A percentile compares a stretch with the other conserved stretches of the same genome.
These are phyloP conservation scores for Pithys albifrons DNA, from an alignment of 2,113 vertebrate genomes.

Conservation along the genomic window DNA sequence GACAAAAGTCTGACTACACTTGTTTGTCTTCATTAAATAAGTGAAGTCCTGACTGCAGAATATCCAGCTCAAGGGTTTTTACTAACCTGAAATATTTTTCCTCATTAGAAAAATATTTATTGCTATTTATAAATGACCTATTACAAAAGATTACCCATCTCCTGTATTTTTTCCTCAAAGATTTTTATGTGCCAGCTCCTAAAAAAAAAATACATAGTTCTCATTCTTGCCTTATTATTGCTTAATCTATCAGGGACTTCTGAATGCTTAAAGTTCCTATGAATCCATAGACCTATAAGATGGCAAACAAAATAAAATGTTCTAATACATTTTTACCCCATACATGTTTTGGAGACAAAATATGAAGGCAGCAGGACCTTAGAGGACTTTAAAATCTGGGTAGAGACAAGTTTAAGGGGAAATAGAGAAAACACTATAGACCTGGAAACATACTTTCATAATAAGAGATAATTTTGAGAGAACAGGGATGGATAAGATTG, in stretches of 20 bases:
- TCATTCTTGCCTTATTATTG: slow-evolving; percentile 41
- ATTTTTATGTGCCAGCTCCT: neutral
- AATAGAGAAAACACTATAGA: neutral
- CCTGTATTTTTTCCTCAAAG: slow-evolving; percentile 30
- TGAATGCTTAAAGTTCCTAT: neutral
- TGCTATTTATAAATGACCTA: slow-evolving; percentile 10
- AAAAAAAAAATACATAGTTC: slow-evolving; percentile 35
- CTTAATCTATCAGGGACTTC: slow-evolving; percentile 29
- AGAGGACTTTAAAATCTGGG: neutral
- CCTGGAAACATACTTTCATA: neutral
- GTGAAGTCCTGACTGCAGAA: neutral
- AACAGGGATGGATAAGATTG: neutral
- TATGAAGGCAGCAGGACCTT: neutral
- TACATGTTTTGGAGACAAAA: neutral
- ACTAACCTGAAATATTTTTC: slow-evolving; percentile 27
- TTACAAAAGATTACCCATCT: slow-evolving; percentile 2
- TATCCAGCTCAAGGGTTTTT: slow-evolving; percentile 3
- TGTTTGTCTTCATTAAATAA: slow-evolving; percentile 37
- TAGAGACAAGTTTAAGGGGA: neutral
- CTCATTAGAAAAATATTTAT: slow-evolving; percentile 44
- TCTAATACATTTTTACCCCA: neutral
- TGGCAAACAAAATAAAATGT: slow-evolving; percentile 4
- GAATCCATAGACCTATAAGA: neutral
- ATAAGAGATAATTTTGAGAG: neutral
- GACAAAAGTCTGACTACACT: neutral